phyloP scores from a whole-genome alignment of 2,888 invertebrate genomes.

The Drosophila gaucha region DNA sequence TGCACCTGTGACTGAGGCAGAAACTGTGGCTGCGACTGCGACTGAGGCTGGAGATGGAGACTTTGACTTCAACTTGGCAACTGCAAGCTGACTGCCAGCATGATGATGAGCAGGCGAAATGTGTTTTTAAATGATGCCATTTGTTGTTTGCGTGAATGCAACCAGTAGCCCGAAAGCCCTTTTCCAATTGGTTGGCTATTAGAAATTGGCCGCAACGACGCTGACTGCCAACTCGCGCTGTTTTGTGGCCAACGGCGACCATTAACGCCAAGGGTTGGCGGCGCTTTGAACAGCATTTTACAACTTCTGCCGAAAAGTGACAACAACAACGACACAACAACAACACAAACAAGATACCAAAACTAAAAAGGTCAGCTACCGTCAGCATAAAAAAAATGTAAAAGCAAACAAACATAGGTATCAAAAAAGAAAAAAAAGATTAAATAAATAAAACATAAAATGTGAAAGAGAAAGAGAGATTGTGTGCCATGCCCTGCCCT shows the following conservation, averaged over 20 bases:
- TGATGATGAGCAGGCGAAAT: conserved; percentile 70
- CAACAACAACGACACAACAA: no score
- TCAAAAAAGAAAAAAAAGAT: conserved; percentile 31
- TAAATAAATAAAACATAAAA: conserved; percentile 64
- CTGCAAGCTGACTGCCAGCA: conserved; percentile 18
- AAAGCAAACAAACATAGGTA: conserved; percentile 42
- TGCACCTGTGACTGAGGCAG: conserved; percentile 72
- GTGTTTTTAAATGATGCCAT: conserved; percentile 83
- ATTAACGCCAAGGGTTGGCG: conserved; percentile 63
- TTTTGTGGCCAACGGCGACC: conserved; percentile 48
- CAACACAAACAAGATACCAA: conserved; percentile 15
- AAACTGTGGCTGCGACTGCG: not conserved
- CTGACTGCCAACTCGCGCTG: not conserved
- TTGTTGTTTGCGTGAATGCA: conserved; percentile 72
- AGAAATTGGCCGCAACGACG: conserved; percentile 36
- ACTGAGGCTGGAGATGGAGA: conserved; percentile 11
- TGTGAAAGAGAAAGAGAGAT: conserved; percentile 19
- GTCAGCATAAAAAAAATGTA: conserved; percentile 58
- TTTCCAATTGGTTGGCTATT: conserved; percentile 60
- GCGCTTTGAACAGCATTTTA: conserved; percentile 63
- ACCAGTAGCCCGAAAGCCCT: conserved; percentile 59
- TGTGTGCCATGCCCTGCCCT: conserved; percentile 31
- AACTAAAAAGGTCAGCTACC: conserved; percentile 68
- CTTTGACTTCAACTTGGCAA: conserved; percentile 29
- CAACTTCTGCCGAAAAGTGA: conserved; percentile 60